These are phyloP conservation scores for Endotricha flammealis DNA, from an alignment of 2,888 invertebrate species.

Conservation along the genomic window DNA sequence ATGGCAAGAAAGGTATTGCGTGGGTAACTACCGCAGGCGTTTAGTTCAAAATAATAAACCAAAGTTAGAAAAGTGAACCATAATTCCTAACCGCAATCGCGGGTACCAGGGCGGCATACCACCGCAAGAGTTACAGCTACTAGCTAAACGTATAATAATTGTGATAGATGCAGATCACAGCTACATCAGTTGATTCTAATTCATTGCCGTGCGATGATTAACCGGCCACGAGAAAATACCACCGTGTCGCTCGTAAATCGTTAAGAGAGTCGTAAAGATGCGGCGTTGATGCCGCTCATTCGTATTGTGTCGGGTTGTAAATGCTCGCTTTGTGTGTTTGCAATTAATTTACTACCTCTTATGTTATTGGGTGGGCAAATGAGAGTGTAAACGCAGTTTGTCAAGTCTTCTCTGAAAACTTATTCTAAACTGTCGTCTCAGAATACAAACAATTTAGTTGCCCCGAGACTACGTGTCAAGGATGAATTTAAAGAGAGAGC, in stretches of 20 bases:
- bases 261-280: slow-evolving; percentile 27
- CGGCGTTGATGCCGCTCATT: slow-evolving; percentile 28
- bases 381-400: too few relatives aligned
- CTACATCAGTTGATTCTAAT: slow-evolving; percentile 34
- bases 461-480: too few relatives aligned
- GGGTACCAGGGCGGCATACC: slow-evolving; percentile 9
- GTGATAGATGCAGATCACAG: slow-evolving; percentile 29
- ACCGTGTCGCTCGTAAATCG: slow-evolving; percentile 32
- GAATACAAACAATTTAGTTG: too few relatives aligned
- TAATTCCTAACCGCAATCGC: not conserved
- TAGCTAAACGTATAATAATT: slow-evolving; percentile 24
- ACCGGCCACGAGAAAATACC: slow-evolving; percentile 32
- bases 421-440: too few relatives aligned
- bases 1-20: too few relatives aligned
- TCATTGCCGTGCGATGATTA: slow-evolving; percentile 36
- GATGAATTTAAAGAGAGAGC: too few relatives aligned
- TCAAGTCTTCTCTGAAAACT: too few relatives aligned
- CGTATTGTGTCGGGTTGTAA: slow-evolving; percentile 30
- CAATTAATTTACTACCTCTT: not conserved
- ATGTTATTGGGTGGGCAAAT: not conserved
- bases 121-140: slow-evolving; percentile 10
- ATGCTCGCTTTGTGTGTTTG: not conserved
- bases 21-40: too few relatives aligned
- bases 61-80: too few relatives aligned
- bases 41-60: too few relatives aligned